Conservation (phyloP, 2,113 vertebrate species). For the Xenus cinereus region DNA sequence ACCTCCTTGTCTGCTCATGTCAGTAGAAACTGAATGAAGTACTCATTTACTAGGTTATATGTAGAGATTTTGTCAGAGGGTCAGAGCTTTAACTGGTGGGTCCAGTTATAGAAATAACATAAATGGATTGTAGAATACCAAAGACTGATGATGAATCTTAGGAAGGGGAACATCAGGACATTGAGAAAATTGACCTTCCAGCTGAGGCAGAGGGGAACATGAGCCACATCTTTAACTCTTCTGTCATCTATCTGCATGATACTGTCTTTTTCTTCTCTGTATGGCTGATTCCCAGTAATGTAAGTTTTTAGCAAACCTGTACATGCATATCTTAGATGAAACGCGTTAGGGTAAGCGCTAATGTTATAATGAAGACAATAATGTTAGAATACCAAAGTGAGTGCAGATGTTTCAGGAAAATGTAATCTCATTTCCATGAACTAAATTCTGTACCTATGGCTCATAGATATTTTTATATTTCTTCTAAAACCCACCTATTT, state of each 20-base stretch:
- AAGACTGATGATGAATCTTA: background rate
- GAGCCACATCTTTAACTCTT: background rate
- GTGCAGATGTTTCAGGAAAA: background rate
- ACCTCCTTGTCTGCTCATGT: background rate
- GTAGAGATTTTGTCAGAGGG: background rate
- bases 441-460: background rate
- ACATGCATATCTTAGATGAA: background rate
- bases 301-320: background rate
- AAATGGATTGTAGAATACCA: background rate
- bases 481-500: background rate
- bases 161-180: background rate
- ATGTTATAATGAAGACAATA: background rate
- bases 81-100: background rate
- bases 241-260: background rate
- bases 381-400: background rate
- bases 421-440: background rate
- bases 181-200: background rate
- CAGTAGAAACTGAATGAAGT: background rate
- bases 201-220: background rate
- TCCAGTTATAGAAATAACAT: background rate
- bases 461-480: background rate
- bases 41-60: background rate
- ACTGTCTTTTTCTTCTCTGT: background rate
- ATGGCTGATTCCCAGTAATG: background rate
- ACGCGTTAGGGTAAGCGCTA: background rate